Percentiles rank a stretch among this genome's conserved stretches.
These are phyloP conservation scores for Dynastes grantii DNA, from an alignment of 2,888 invertebrate species.

Conservation along the genomic window DNA sequence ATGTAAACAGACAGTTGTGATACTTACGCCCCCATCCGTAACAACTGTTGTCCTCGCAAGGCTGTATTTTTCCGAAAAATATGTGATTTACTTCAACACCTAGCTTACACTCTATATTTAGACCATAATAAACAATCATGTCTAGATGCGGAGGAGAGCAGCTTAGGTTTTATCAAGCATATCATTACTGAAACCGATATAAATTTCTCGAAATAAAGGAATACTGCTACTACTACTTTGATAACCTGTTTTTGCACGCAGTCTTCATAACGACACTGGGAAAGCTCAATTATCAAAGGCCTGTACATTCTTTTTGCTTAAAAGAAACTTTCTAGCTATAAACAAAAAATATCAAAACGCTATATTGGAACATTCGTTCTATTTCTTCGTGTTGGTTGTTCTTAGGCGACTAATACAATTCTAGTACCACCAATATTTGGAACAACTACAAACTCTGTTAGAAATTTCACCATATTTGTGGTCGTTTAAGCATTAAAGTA, in stretches of 20 bases:
- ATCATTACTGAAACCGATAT: background rate
- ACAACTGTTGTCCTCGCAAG: background rate
- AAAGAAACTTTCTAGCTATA: too few species aligned
- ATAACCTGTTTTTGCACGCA: too few species aligned
- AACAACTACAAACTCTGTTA: too few species aligned
- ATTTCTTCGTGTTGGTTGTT: too few species aligned
- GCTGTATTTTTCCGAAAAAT: background rate
- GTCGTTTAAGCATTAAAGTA: too few species aligned
- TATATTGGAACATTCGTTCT: too few species aligned
- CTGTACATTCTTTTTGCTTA: too few species aligned
- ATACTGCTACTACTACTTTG: background rate
- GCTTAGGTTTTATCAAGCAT: background rate
- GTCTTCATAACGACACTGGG: background rate
- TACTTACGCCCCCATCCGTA: background rate
- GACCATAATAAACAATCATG: background rate
- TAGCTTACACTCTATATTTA: constrained; percentile 1
- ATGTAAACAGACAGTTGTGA: background rate
- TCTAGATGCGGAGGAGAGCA: background rate
- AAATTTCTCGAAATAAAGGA: background rate
- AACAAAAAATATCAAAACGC: too few species aligned
- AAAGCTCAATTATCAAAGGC: background rate
- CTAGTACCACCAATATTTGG: too few species aligned
- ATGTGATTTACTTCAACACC: background rate
- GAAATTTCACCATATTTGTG: too few species aligned
- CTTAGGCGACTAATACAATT: too few species aligned